These are phyloP conservation scores for Dryas iulia DNA, from an alignment of 1,140 invertebrate species.

Conservation along the genomic window DNA sequence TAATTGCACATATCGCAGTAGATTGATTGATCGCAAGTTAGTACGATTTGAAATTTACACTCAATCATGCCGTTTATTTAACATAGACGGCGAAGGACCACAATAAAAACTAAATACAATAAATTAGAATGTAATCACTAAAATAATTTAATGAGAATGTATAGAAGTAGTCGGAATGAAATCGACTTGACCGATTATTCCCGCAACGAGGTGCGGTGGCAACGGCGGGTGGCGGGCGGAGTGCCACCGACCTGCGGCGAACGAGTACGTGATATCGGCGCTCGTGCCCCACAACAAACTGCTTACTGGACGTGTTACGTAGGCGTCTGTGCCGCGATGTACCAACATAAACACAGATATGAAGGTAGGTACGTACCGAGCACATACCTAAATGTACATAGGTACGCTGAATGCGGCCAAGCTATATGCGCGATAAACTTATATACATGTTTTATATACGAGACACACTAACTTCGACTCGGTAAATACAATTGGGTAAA, in stretches of 20 bases:
- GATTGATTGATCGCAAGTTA: not conserved
- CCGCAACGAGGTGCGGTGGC: conserved; percentile 73
- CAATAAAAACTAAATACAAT: not conserved
- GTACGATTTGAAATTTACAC: conserved; percentile 10
- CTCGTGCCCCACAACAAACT: conserved; percentile 79
- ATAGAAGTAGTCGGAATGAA: conserved; percentile 42
- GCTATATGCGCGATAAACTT: conserved; percentile 46
- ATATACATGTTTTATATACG: conserved; percentile 27
- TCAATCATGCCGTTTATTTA: not conserved
- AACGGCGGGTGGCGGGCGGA: conserved; percentile 68
- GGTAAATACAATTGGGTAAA: not conserved
- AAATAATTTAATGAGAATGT: conserved; percentile 31
- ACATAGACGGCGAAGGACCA: not conserved
- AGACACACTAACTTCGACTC: not conserved
- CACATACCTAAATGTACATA: conserved; percentile 44
- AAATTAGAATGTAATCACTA: conserved; percentile 9
- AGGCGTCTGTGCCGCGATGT: conserved; percentile 71
- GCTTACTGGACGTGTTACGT: conserved; percentile 79
- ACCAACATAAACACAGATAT: conserved; percentile 70
- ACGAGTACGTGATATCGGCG: conserved; percentile 77
- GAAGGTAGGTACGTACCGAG: conserved; percentile 43
- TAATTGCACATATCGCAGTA: conserved; percentile 45
- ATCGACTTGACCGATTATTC: conserved; percentile 73
- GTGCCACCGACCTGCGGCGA: conserved; percentile 75
- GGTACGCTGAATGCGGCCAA: conserved; percentile 28